These are phyloP conservation scores for Hippoglossus stenolepis DNA, from an alignment of 2,113 vertebrate species.

Conservation along the genomic window DNA sequence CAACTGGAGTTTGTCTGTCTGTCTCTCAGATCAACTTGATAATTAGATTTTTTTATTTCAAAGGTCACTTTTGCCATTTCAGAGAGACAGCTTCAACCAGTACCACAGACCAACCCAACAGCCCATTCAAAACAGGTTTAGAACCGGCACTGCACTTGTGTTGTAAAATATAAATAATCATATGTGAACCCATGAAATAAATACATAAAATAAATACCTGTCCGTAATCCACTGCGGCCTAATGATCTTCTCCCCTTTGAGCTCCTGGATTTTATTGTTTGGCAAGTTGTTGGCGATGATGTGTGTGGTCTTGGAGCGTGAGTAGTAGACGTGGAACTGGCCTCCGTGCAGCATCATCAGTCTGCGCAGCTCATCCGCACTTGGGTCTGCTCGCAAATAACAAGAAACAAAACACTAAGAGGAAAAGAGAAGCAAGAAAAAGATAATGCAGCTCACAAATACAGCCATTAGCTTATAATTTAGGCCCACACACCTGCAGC, in stretches of 20 bases:
- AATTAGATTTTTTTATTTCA: no score
- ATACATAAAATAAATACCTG: constrained; percentile 82
- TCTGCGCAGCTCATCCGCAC: constrained; percentile 92
- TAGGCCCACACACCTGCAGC: neutral
- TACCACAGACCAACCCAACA: no score
- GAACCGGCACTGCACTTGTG: no score
- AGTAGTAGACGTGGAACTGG: constrained; percentile 95
- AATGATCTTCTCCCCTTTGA: constrained; percentile 94
- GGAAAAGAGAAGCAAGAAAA: neutral
- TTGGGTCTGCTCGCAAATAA: constrained; percentile 85
- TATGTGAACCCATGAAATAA: neutral
- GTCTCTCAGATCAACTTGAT: no score
- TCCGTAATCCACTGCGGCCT: constrained; percentile 96
- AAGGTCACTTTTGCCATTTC: no score
- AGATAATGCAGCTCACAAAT: neutral
- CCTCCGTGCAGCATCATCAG: constrained; percentile 98
- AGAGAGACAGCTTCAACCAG: no score
- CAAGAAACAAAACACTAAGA: neutral
- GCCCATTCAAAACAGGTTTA: no score
- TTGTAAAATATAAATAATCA: neutral
- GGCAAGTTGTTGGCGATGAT: constrained; percentile 97
- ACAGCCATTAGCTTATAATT: neutral
- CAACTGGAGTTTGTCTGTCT: no score
- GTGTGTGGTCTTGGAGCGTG: constrained; percentile 96
- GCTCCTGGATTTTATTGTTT: constrained; percentile 93